Evolutionary conservation across 2,888 invertebrate species (phyloP).

Genomic region (Troilus luridus): DNA sequence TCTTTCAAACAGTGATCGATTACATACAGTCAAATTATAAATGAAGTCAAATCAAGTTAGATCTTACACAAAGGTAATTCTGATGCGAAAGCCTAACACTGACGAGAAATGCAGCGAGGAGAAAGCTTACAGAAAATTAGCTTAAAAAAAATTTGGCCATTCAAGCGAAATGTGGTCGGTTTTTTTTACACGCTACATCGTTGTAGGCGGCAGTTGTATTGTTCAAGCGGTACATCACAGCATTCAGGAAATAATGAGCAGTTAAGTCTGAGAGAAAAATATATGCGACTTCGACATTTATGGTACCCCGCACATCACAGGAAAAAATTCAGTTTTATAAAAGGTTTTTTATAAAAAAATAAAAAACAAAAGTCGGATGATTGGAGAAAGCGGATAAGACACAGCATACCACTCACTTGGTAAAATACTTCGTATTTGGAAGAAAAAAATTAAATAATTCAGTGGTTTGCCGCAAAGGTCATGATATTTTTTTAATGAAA

Average conservation of each 20-base stretch:
- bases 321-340: background rate
- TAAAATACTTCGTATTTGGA: background rate
- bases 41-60: too few relatives aligned
- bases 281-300: background rate
- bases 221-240: background rate
- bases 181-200: background rate
- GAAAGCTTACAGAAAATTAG: background rate
- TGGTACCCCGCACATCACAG: background rate
- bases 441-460: background rate
- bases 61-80: background rate
- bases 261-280: background rate
- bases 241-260: slow-evolving; percentile 4
- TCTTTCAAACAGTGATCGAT: too few relatives aligned
- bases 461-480: background rate
- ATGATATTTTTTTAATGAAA: background rate
- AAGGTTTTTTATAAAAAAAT: background rate
- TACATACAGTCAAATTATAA: too few relatives aligned
- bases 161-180: background rate
- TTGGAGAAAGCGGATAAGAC: slow-evolving; percentile 6
- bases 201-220: background rate
- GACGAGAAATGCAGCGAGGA: background rate
- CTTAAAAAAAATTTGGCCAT: background rate
- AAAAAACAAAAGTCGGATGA: background rate
- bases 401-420: background rate
- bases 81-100: background rate